Base-by-base conservation (phyloP, 2,888 invertebrate species). In the Lithophane leautieri region DNA sequence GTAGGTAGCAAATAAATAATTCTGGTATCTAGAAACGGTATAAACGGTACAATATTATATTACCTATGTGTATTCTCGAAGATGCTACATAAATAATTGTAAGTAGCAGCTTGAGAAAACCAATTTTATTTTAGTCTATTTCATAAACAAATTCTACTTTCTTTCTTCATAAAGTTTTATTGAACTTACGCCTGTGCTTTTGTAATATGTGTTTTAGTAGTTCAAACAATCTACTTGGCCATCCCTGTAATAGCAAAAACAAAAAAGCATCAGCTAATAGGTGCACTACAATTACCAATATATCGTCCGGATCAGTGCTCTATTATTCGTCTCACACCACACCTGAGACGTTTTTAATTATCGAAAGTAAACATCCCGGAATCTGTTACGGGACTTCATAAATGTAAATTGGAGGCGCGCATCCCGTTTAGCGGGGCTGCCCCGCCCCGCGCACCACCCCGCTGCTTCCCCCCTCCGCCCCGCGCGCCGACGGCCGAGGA, bases 351-450 rank as follows among this genome's bases (percentile, higher is more conserved):
- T 94, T 95, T 95, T 95, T 96, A 96, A 96, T 96, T 95, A 95
- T 96, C 94, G 95, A 95, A 95, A 95, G 95, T 95, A 95, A 96
- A 95, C 95, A 95, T 92, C 92, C 92, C 91, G 92, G 95, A 94
- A 94, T 96, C 95, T 93, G 95, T 95, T 94, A 95, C 94, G 93
- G 93, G 94, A 94, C 94, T 95, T 95, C 96, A 96, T 95, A 96
- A 96, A 95, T 96, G 96, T 96, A 96, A 95, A 96, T 96, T 95
- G 95, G 93, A 94, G 94, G 95, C 94, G 94, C 92, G 94, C 95
- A 93, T 96, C 94, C 94, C 95, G 95, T 94, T 95, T 94, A 94
- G 93, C 90, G 88, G 89, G 88, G 86, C 90, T 83, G 78, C 89
- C 88, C 84, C 84, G 81, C 83, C 83, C 82, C 84, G 82, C 84